Conservation (phyloP, 2,113 vertebrate genomes). For the Toxostoma redivivum region DNA sequence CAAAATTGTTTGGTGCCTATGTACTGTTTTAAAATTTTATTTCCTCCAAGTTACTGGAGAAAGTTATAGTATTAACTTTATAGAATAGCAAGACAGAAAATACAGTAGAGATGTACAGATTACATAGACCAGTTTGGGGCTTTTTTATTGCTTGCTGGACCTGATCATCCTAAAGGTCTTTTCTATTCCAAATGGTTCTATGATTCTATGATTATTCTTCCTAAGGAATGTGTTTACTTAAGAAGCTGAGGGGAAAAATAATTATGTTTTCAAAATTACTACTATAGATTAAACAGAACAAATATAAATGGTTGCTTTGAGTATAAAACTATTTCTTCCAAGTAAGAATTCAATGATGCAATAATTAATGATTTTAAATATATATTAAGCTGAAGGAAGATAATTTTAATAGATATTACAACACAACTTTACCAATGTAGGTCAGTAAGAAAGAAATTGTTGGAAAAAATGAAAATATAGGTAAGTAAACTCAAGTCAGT, state of each 20-base stretch:
- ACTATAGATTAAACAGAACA: not conserved
- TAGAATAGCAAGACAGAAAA: not conserved
- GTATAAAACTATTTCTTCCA: not conserved
- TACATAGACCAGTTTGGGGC: rapidly evolving
- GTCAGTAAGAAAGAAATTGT: not conserved
- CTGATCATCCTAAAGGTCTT: not conserved
- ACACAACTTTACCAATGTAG: not conserved
- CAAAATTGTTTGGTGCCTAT: not conserved
- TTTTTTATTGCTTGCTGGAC: not conserved
- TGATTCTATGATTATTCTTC: not conserved
- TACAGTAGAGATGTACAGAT: not conserved
- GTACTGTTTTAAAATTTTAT: not conserved
- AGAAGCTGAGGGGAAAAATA: not conserved
- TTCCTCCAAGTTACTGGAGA: not conserved
- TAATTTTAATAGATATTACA: not conserved
- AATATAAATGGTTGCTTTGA: not conserved
- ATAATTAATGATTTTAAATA: not conserved
- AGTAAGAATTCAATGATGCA: not conserved
- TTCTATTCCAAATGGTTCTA: not conserved
- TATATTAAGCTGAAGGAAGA: not conserved
- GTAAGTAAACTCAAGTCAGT: not conserved
- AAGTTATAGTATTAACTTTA: not conserved
- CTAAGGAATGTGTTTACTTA: not conserved
- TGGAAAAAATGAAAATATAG: not conserved
- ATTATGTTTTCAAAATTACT: not conserved